phyloP scores from a whole-genome alignment of 2,888 invertebrate species.

The Ommatoiulus sabulosus region DNA sequence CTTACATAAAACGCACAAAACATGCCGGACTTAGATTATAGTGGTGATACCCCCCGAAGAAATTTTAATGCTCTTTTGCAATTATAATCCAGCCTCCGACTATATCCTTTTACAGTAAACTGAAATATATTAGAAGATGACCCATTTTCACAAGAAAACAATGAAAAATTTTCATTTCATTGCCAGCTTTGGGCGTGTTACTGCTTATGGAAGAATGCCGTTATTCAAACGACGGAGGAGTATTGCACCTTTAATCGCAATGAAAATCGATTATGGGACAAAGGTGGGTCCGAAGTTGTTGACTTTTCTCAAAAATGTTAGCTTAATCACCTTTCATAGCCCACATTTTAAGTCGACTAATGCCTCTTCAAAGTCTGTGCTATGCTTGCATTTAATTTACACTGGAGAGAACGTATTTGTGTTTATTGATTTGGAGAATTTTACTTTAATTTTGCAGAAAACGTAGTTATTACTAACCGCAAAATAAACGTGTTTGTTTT shows the following conservation, averaged over 20 bases:
- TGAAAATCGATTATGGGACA: neutral
- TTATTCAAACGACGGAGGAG: constrained; percentile 5
- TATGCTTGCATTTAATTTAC: no score
- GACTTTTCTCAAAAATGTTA: neutral
- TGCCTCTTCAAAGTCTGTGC: neutral
- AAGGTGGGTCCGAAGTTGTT: constrained; percentile 32
- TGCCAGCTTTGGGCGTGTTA: constrained; percentile 41
- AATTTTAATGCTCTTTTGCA: neutral
- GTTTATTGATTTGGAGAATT: no score
- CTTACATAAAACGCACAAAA: neutral
- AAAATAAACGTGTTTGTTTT: no score
- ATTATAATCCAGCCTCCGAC: neutral
- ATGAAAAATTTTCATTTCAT: constrained; percentile 47
- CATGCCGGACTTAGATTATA: neutral
- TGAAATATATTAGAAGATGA: constrained; percentile 45
- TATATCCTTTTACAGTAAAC: neutral
- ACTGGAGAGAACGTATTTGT: no score
- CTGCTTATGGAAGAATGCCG: neutral
- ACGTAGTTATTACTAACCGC: no score
- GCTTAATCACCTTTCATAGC: neutral
- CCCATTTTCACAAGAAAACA: constrained; percentile 45
- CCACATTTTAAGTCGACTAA: neutral
- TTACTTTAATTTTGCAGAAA: no score
- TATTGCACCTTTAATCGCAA: constrained; percentile 35
- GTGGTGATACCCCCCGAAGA: neutral